phyloP scores from a whole-genome alignment of 1,140 invertebrate genomes.

The Ceratina japonica region DNA sequence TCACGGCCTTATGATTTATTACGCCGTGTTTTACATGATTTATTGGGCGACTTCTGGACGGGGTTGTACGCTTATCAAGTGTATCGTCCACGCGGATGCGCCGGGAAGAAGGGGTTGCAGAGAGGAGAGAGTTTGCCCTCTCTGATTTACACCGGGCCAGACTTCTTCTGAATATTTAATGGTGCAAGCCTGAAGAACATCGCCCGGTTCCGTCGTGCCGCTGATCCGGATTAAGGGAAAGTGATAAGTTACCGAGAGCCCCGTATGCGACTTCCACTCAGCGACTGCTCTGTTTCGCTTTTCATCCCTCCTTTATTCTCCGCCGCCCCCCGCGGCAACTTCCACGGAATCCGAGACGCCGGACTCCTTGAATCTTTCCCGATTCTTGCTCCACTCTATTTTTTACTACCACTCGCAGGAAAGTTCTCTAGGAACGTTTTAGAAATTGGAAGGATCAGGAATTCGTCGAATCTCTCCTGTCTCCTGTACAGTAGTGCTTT shows the following conservation, averaged over 20 bases:
- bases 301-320: constrained; percentile 4
- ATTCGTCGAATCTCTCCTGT: too few species aligned
- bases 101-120: constrained; percentile 50
- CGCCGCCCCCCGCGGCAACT: constrained; percentile 16
- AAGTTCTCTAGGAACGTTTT: too few species aligned
- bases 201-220: constrained; percentile 55
- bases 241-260: constrained; percentile 67
- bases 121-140: constrained; percentile 48
- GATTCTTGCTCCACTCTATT: too few species aligned
- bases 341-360: constrained; percentile 36
- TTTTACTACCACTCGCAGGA: too few species aligned
- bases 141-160: constrained; percentile 67
- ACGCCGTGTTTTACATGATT: too few species aligned
- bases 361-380: not conserved
- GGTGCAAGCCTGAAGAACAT: constrained; percentile 62
- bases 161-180: constrained; percentile 72
- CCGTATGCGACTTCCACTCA: constrained; percentile 61
- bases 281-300: constrained; percentile 49
- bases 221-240: constrained; percentile 73
- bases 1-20: too few species aligned
- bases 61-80: constrained; percentile 29
- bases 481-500: too few species aligned
- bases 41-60: too few species aligned
- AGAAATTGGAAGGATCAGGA: too few species aligned
- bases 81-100: constrained; percentile 55